A percentile compares a stretch with the other conserved stretches of the same genome.
Conservation (phyloP, 2,113 vertebrate species). For the Daphoenositta chrysoptera region DNA sequence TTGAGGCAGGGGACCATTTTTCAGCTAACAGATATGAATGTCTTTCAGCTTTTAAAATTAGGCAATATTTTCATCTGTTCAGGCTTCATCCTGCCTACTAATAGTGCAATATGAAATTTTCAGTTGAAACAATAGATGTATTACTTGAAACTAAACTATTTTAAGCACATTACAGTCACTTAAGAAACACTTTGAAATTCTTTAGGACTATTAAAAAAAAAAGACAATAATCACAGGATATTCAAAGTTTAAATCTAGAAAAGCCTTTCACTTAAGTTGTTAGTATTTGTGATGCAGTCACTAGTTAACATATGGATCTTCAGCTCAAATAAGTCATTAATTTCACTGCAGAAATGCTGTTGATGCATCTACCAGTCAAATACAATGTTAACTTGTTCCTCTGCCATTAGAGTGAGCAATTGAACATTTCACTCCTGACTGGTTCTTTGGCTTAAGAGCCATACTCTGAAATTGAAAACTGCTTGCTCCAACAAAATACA, state of each 20-base stretch:
- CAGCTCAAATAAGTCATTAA: constrained; percentile 53
- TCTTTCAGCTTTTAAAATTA: not conserved
- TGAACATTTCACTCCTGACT: constrained; percentile 51
- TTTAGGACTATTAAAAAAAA: not conserved
- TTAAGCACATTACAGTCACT: not conserved
- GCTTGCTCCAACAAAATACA: constrained; percentile 30
- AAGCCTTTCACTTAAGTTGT: constrained; percentile 26
- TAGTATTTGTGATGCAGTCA: constrained; percentile 20
- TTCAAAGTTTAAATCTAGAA: constrained; percentile 9
- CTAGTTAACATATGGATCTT: constrained; percentile 58
- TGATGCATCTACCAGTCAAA: constrained; percentile 61
- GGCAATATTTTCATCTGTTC: not conserved
- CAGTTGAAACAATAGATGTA: not conserved
- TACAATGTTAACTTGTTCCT: constrained; percentile 48
- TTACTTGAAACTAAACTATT: not conserved
- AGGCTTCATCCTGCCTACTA: not conserved
- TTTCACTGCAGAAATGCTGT: constrained; percentile 54
- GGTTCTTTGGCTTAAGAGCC: constrained; percentile 3
- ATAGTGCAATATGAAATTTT: not conserved
- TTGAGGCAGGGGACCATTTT: not conserved
- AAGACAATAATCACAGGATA: not conserved
- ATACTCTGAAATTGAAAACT: constrained; percentile 22
- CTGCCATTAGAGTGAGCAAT: constrained; percentile 33
- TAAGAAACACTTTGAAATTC: not conserved
- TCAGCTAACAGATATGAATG: not conserved